Evolutionary conservation across 1,140 invertebrate species (phyloP), one percentile per base, ranked within the genome.

Genomic region (Brachionus angularis): DNA sequence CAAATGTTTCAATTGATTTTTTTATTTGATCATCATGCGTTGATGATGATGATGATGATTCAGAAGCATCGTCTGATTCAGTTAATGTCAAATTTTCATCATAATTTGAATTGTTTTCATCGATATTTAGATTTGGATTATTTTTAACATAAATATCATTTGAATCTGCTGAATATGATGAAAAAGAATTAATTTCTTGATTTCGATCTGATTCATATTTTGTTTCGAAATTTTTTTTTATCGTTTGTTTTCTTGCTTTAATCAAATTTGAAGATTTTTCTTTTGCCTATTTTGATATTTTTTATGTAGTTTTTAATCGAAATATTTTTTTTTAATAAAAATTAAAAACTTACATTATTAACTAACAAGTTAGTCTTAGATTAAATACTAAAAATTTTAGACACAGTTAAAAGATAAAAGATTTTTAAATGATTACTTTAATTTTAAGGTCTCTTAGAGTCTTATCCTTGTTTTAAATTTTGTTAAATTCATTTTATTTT

Each of bases 231-330:
- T 55, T 33, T 55, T 58, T 36, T 58, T 58, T 58, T 7, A 58
- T 58, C 14, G 23, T 23, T 25, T 55, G 52, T 14, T 55, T 55
- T 33, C 31, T 12, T 27, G 52, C 34, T 18, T 55, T 55, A 31
- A 55, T 55, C 12, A 55, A 55, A 55, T 55, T 39, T 8, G 53
- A 39, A 10, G 33, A 58, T 58, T 58, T 58, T 39, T 58, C 33
- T 39, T 58, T 39, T 14, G 53, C 33, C 33, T 58, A n/a, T n/a
- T n/a, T n/a, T n/a, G n/a, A n/a, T n/a, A n/a, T n/a, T n/a, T n/a
- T n/a, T n/a, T n/a, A n/a, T n/a, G n/a, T n/a, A n/a, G n/a, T n/a
- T n/a, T n/a, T n/a, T n/a, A n/a, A n/a, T 58, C 1, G 25, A 58
- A 23, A 58, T 25, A 58, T 18, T n/a, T 8, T 29, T 2, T 3